Percentiles rank a stretch among this genome's conserved stretches.
Evolutionary conservation across 1,140 invertebrate species (phyloP).

Genomic region (Pachyrhynchus sulphureomaculatus): DNA sequence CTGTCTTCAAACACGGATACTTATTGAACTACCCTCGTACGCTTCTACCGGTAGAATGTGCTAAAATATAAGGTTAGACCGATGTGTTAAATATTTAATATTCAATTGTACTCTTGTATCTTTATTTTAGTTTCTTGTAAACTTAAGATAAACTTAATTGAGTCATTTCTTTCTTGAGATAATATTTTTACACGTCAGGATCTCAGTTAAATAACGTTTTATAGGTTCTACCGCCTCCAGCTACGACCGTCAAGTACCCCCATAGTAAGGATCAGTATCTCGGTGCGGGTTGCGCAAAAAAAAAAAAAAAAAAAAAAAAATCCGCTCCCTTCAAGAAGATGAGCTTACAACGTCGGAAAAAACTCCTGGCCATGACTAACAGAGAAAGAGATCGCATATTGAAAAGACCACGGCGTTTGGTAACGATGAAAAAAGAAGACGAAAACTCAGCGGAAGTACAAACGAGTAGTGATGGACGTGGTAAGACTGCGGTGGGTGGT

Average conservation of each 20-base stretch:
- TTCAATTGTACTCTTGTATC: too few species aligned
- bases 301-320: too few species aligned
- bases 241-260: not conserved
- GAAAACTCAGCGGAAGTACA: constrained; percentile 11
- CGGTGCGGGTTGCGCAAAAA: constrained; percentile 61
- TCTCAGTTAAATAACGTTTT: too few species aligned
- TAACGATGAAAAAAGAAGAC: constrained; percentile 16
- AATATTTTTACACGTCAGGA: too few species aligned
- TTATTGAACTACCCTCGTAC: too few species aligned
- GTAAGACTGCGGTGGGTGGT: not conserved
- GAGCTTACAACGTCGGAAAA: constrained; percentile 55
- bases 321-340: constrained; percentile 61
- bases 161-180: too few species aligned
- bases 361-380: constrained; percentile 52
- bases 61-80: too few species aligned
- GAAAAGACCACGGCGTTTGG: constrained; percentile 36
- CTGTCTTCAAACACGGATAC: too few species aligned
- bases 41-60: too few species aligned
- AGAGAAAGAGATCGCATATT: constrained; percentile 41
- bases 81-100: too few species aligned
- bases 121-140: too few species aligned
- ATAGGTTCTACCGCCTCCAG: constrained; percentile 5
- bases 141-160: too few species aligned
- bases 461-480: constrained; percentile 27
- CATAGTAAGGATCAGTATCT: constrained; percentile 48